Conservation (phyloP, 2,113 vertebrate species). For the Zootoca vivipara region DNA sequence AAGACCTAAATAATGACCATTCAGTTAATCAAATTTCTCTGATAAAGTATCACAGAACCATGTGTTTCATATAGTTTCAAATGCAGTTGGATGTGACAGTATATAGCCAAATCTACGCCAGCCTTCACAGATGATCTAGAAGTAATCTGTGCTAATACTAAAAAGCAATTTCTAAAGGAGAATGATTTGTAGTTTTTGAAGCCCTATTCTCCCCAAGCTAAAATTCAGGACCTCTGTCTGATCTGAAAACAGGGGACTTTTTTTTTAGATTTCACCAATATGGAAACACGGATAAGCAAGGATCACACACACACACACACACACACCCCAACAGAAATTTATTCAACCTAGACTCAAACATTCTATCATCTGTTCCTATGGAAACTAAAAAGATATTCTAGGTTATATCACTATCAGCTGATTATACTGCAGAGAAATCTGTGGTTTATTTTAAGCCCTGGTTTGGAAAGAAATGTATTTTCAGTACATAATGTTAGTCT, state of each 20-base stretch:
- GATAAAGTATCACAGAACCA: neutral
- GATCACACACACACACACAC: no score
- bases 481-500: conserved; percentile 52
- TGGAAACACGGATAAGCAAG: conserved; percentile 47
- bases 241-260: neutral
- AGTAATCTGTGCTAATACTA: conserved; percentile 6
- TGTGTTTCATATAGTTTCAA: neutral
- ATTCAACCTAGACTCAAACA: conserved; percentile 67
- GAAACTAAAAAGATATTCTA: conserved; percentile 77
- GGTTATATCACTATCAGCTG: conserved; percentile 72
- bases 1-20: neutral
- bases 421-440: conserved; percentile 69
- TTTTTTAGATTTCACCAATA: conserved; percentile 41
- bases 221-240: conserved; percentile 1
- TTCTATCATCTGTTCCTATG: conserved; percentile 75
- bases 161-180: neutral
- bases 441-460: conserved; percentile 73
- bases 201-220: neutral
- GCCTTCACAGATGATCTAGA: neutral
- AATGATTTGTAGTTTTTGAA: neutral
- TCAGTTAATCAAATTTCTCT: neutral
- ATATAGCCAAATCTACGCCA: neutral
- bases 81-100: neutral
- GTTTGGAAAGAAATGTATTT: conserved; percentile 61
- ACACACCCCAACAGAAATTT: conserved; percentile 49